Evolutionary conservation across 2,113 vertebrate genomes (phyloP).

Genomic region (Glaucidium brasilianum): DNA sequence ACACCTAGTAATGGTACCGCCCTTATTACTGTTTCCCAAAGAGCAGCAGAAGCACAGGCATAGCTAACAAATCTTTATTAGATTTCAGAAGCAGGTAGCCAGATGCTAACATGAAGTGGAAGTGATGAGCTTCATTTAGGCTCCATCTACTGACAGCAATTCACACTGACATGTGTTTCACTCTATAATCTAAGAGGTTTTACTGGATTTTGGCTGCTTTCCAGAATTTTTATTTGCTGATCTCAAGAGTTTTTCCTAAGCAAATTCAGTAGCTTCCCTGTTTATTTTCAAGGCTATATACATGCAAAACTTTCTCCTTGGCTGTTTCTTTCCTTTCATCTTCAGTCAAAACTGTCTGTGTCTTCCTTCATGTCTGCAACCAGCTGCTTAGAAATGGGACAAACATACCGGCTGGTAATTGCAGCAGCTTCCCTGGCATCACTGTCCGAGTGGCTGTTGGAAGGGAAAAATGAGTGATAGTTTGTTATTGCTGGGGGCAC

Average conservation of each 20-base stretch:
- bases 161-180: neutral
- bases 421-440: slow-evolving; percentile 52
- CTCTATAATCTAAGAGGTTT: neutral
- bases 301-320: neutral
- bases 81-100: neutral
- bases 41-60: neutral
- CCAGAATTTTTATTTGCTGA: neutral
- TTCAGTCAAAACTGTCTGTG: neutral
- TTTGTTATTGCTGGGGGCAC: neutral
- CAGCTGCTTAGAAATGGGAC: neutral
- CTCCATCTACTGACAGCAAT: slow-evolving; percentile 17
- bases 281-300: neutral
- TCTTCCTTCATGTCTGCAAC: neutral
- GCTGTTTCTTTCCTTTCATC: neutral
- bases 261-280: neutral
- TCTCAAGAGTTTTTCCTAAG: neutral
- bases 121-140: neutral
- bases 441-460: neutral
- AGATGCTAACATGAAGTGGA: neutral
- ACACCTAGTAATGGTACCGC: too few relatives aligned
- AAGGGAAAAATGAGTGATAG: neutral
- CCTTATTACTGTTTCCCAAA: neutral
- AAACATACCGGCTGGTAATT: neutral
- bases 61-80: slow-evolving; percentile 24
- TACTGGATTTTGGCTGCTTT: neutral